Conservation (phyloP, 64 coral and sea anemone genomes). For the Montipora sp. region DNA sequence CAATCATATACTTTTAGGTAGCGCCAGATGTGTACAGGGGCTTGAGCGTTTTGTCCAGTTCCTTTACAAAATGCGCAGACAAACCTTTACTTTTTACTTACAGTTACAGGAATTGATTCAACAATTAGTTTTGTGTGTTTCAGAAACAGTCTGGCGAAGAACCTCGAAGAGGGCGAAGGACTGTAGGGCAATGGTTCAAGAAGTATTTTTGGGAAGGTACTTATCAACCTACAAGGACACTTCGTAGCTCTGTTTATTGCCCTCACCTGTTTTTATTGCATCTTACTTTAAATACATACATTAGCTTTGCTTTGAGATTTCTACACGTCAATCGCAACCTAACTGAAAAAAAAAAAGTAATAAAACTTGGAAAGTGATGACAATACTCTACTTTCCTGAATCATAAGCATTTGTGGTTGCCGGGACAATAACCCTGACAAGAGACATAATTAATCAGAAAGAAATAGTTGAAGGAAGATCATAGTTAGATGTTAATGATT, state of each 20-base stretch:
- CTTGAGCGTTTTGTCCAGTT: background rate
- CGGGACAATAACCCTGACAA: background rate
- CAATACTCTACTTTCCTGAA: background rate
- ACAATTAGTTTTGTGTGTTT: background rate
- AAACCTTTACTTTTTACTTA: background rate
- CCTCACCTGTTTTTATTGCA: too few species aligned
- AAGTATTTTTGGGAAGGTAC: conserved; percentile 37
- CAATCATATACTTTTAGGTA: background rate
- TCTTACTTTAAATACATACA: too few species aligned
- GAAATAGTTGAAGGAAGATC: background rate
- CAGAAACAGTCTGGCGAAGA: background rate
- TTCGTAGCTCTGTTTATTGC: too few species aligned
- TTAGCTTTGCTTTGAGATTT: too few species aligned
- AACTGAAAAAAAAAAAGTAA: background rate
- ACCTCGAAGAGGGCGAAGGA: conserved; percentile 30
- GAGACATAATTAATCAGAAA: background rate
- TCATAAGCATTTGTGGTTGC: background rate
- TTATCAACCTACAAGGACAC: too few species aligned
- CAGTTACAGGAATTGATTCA: background rate
- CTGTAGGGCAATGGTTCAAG: conserved; percentile 10
- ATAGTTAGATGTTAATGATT: background rate
- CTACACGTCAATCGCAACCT: too few species aligned
- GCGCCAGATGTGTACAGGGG: background rate
- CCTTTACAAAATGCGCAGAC: background rate
- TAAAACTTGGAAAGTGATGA: conserved; percentile 9